phyloP scores from a whole-genome alignment of 2,797 vertebrate species.

The Enteromius treurensis region DNA sequence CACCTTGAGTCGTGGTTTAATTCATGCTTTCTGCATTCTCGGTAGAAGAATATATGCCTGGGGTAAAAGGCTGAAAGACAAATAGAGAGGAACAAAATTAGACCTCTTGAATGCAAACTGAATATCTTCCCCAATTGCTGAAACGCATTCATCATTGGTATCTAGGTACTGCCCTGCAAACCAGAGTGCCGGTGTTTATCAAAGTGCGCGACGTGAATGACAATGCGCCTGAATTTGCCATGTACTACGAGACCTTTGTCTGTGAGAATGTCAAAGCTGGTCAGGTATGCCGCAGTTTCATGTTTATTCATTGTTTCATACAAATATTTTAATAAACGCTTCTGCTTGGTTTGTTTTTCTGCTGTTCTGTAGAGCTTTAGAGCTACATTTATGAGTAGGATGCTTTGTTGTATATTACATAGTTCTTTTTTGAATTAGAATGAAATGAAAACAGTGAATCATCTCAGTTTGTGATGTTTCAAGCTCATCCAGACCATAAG shows the following conservation, averaged over 20 bases:
- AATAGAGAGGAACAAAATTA: slow-evolving; percentile 36
- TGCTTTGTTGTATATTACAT: background rate
- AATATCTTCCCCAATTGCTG: slow-evolving; percentile 38
- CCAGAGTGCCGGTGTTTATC: slow-evolving; percentile 92
- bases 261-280: slow-evolving; percentile 96
- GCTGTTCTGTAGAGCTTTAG: background rate
- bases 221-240: slow-evolving; percentile 96
- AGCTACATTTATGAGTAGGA: background rate
- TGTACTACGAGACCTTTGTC: slow-evolving; percentile 96
- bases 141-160: slow-evolving; percentile 47
- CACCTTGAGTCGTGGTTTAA: slow-evolving; percentile 25
- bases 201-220: slow-evolving; percentile 97
- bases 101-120: slow-evolving; percentile 45
- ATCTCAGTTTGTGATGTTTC: slow-evolving; percentile 4
- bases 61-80: slow-evolving; percentile 33
- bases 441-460: background rate
- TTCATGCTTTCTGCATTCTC: slow-evolving; percentile 44
- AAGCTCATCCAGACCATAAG: slow-evolving; percentile 98
- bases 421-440: background rate
- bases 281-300: slow-evolving; percentile 75
- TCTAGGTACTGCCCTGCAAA: slow-evolving; percentile 91
- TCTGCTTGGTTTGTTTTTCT: slow-evolving; percentile 2
- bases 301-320: background rate
- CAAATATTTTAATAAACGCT: slow-evolving; percentile 1
- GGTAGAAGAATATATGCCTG: slow-evolving; percentile 30